Base-by-base conservation (phyloP, 2,797 vertebrate genomes). In the Sebastes taczanowskii region DNA sequence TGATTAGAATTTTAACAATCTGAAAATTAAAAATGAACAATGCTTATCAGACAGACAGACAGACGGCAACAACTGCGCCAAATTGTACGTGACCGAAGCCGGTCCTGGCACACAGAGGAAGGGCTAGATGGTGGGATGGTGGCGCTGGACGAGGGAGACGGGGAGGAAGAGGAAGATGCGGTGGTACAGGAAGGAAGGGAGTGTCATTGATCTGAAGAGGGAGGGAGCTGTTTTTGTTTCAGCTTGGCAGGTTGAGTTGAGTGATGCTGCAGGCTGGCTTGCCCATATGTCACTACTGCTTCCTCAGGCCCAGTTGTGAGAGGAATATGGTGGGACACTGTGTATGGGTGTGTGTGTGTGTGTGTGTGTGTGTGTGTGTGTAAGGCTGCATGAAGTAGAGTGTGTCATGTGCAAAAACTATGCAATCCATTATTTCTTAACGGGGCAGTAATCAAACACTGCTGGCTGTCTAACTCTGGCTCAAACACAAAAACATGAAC, bases 261-360 rank as follows among this genome's bases (percentile, higher is more conserved):
- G 86, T 63, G 63, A 86, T 90, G 62, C 92, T 88, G 84, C 91
- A 87, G 91, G 90, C 91, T 91, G 86, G 76, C 71, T 67, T 7
- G 79, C 68, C 92, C 90, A 90, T 92, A 93, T 93, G 94, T 89
- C 91, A 89, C 64, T 65, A 71, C 71, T 85, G 87, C 83, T 86
- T 92, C 84, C 89, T 82, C 82, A 74, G 80, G 67, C 79, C 89
- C 94, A 94, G 93, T 91, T 94, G 94, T 90, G 91, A 82, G 84
- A 69, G 80, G 71, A 86, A 87, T 78, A 77, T 61, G 85, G 20
- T 70, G 76, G 82, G 80, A 42, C 30, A 6, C 13, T 1, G 66
- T 56, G 59, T 46, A 14, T 16, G 35, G 38, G 62, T 46, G n/a
- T 61, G 58, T 30, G 27, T 29, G 27, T 29, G 27, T 29, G 27